Percentiles rank a stretch among this genome's conserved stretches.
Evolutionary conservation across 2,888 invertebrate species (phyloP).

Genomic region (Ichneumoninae sp.): DNA sequence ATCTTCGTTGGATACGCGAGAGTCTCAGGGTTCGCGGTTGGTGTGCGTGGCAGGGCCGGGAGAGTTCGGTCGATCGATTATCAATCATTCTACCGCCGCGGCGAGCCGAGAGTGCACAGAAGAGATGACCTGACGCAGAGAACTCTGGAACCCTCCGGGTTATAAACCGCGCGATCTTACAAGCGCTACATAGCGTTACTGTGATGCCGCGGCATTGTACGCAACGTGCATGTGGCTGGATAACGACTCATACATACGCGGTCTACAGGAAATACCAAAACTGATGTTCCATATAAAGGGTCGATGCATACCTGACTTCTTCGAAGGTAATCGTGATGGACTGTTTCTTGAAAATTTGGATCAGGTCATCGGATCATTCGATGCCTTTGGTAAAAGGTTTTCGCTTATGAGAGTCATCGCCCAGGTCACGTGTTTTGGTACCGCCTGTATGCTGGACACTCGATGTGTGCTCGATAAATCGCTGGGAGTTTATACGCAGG

Average conservation of each 20-base stretch:
- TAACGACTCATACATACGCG: slow-evolving; percentile 1
- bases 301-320: not conserved
- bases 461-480: slow-evolving; percentile 49
- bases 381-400: not conserved
- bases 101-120: slow-evolving; percentile 29
- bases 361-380: not conserved
- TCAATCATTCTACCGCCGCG: slow-evolving; percentile 77
- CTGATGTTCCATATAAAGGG: not conserved
- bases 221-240: slow-evolving; percentile 21
- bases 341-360: not conserved
- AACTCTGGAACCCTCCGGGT: slow-evolving; percentile 25
- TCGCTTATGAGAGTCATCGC: not conserved
- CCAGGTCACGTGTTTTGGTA: slow-evolving; percentile 5
- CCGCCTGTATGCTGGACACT: slow-evolving; percentile 29
- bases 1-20: slow-evolving; percentile 80
- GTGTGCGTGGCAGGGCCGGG: slow-evolving; percentile 44
- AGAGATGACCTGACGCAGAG: slow-evolving; percentile 47
- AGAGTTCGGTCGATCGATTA: slow-evolving; percentile 80
- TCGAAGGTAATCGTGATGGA: not conserved
- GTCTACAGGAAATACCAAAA: slow-evolving; percentile 38
- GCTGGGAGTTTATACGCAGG: slow-evolving; percentile 51
- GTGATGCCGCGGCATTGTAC: slow-evolving; percentile 15
- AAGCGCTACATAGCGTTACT: not conserved
- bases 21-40: slow-evolving; percentile 68
- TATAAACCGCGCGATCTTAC: slow-evolving; percentile 26